Evolutionary conservation across 2,113 vertebrate genomes (phyloP), one percentile per base, ranked within the genome.

Genomic region (Limanda limanda): DNA sequence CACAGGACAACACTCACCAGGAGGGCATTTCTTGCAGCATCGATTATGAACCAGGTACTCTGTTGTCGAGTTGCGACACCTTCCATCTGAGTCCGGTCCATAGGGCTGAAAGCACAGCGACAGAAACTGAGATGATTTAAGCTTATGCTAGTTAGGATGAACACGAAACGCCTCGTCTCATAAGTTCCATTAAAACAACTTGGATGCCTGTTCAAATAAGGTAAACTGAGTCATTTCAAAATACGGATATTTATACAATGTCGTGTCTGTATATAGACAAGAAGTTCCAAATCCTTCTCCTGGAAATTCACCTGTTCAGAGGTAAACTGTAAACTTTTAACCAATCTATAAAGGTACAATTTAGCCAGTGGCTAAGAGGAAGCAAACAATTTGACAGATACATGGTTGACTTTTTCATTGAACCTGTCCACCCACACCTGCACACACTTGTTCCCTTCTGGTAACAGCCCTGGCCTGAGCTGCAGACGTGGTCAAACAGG

Each of bases 21-120:
- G 90, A 1, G 1, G 66, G 42, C 94, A 95, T 84, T 70, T 93
- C 60, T 80, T 91, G 84, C 94, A 95, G 83, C 94, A 95, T 48
- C 79, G 35, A 4, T 55, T 3, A 0, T 15, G 2, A 0, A 42
- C 0, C 66, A 70, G 0, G 0, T 90, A 94, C 47, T 92, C 89
- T 20, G 17, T 76, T 13, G 5, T n/a, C 7, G 0, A 0, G 59
- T 92, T 17, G 1, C 0, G 45, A 73, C 92, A 93, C 0, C 5
- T 15, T 65, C 58, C 73, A 42, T 27, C 0, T 1, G 68, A 20
- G 10, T 78, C 68, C 11, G 48, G 18, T 45, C 14, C 0, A 56
- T 93, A 92, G 6, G 91, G 90, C 57, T 56, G 25, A 8, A 76
- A 74, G 63, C 42, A 76, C 27, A 82, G 74, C 93, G 94, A n/a